Evolutionary conservation across 2,888 invertebrate genomes (phyloP), one percentile per base, ranked within the genome.

Genomic region (Xestia rhomboidea): DNA sequence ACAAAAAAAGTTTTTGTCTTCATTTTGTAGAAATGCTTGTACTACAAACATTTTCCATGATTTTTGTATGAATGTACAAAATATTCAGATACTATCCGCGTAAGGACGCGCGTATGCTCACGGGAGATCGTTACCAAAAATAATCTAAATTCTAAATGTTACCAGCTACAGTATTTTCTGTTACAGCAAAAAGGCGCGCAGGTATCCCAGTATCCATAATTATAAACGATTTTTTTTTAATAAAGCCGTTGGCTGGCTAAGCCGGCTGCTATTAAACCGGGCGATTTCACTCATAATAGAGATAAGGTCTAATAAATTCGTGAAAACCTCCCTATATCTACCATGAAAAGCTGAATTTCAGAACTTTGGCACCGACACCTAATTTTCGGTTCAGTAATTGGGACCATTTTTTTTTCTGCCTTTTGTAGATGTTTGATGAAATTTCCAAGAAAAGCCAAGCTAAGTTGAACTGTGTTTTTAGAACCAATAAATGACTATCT

Each of bases 221-320:
- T 75, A 73, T 62, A 68, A 79, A 70, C 34, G 69, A 68, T 1
- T 13, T 67, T 77, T 76, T 77, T 79, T 77, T 72, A 83, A 88
- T 86, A 88, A 83, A 77, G 72, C 62, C 70, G 51, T 82, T 71
- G 68, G n/a, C 54, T 54, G 67, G 49, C 38, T 27, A 44, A 64
- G 63, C 13, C 60, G 44, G 64, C 68, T 76, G 34, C 66, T 68
- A 75, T 77, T 75, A 79, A 76, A 77, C 68, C 62, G 49, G 77
- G 30, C 57, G 74, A 77, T 79, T 79, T 84, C 63, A 79, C 70
- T 79, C 84, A 84, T 84, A 84, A 83, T 70, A 78, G 68, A 81
- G 76, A 80, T 69, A 81, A 82, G 78, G 68, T 66, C 64, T 76
- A 74, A 83, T 89, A 85, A 87, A 83, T 80, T 89, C 46, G 67